A percentile compares a stretch with the other conserved stretches of the same genome.
Evolutionary conservation across 2,797 vertebrate species (phyloP).

Genomic region (Rhyacichthys aspro): DNA sequence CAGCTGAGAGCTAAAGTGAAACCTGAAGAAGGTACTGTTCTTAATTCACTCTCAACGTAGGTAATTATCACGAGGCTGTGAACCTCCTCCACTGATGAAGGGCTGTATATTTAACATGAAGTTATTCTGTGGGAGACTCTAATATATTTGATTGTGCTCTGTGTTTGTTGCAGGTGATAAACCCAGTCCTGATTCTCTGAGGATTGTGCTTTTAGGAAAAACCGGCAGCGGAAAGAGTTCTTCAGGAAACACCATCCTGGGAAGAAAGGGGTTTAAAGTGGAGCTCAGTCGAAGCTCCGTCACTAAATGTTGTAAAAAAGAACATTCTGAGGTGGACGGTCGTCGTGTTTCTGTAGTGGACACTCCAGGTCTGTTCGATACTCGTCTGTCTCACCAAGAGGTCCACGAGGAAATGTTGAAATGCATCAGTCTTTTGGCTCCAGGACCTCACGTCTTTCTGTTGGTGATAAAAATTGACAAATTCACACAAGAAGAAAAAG

Average conservation of each 20-base stretch:
- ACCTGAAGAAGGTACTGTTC: not conserved
- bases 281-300: not conserved
- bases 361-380: constrained; percentile 7
- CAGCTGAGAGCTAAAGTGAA: too few species aligned
- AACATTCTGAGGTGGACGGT: not conserved
- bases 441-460: constrained; percentile 8
- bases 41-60: too few species aligned
- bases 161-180: too few species aligned
- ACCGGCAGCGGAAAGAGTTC: constrained; percentile 2
- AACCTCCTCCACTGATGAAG: too few species aligned
- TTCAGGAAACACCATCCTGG: constrained; percentile 2
- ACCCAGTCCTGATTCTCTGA: not conserved
- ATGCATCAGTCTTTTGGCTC: not conserved
- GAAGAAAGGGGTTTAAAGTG: not conserved
- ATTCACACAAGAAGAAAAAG: not conserved
- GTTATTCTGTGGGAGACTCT: too few species aligned
- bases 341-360: not conserved
- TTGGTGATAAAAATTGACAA: not conserved
- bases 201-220: constrained; percentile 3
- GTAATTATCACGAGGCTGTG: too few species aligned
- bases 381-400: not conserved
- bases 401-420: not conserved
- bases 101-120: too few species aligned
- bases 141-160: too few species aligned
- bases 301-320: not conserved